Percentiles rank a stretch among this genome's conserved stretches.
Conservation (phyloP, 2,797 vertebrate genomes). For the Onychomys arenicola region DNA sequence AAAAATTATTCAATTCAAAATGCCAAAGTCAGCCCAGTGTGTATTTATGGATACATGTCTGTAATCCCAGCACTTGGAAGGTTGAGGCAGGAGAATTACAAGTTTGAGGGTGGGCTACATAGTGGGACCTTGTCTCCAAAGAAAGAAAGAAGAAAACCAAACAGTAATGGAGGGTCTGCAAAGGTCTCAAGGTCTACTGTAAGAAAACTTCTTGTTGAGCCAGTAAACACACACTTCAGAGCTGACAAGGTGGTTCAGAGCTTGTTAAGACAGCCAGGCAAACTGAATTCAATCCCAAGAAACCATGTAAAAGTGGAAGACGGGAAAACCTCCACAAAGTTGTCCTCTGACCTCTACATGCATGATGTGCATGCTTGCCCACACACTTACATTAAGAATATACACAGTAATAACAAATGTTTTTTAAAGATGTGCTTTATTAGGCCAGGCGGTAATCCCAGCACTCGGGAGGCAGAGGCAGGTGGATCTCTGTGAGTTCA, state of each 20-base stretch:
- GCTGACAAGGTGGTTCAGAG: not conserved
- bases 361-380: not conserved
- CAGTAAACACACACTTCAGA: not conserved
- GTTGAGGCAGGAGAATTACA: not conserved
- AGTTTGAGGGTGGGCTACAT: not conserved
- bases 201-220: not conserved
- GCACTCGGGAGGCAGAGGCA: no score
- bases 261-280: not conserved
- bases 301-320: not conserved
- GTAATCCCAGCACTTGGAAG: not conserved
- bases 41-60: no score
- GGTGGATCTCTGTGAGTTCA: no score
- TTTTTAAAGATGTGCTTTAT: not conserved
- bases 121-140: not conserved
- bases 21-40: not conserved
- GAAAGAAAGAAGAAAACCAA: not conserved
- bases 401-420: not conserved
- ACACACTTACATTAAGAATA: not conserved
- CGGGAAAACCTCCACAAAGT: not conserved
- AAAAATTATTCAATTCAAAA: not conserved
- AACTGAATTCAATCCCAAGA: not conserved
- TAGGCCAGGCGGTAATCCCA: no score
- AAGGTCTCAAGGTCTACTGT: not conserved
- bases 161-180: no score
- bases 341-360: fast-evolving